Conservation (phyloP, 2,888 invertebrate genomes). For the Meliscaeva auricollis region DNA sequence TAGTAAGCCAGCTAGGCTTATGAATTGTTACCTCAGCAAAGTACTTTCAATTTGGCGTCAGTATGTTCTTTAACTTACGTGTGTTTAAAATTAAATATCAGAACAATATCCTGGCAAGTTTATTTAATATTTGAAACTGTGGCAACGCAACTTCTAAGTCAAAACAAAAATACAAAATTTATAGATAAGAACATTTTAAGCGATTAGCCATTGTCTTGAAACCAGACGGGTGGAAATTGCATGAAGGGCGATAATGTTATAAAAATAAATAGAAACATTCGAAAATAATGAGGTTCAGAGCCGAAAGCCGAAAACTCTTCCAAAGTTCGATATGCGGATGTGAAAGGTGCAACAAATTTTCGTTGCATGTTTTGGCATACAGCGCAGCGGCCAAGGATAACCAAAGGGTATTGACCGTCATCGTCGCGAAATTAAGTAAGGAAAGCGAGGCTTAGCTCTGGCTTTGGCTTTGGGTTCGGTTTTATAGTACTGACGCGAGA, state of each 20-base stretch:
- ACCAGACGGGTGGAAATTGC: not conserved
- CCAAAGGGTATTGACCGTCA: conserved; percentile 74
- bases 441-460: conserved; percentile 52
- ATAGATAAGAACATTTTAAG: conserved; percentile 15
- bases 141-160: conserved; percentile 40
- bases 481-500: conserved; percentile 20
- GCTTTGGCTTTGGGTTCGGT: conserved; percentile 6
- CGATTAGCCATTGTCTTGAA: conserved; percentile 44
- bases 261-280: conserved; percentile 23
- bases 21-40: no score
- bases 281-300: conserved; percentile 63
- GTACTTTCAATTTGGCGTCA: no score
- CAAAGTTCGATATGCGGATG: conserved; percentile 48
- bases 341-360: conserved; percentile 64
- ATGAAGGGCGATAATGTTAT: not conserved
- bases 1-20: no score
- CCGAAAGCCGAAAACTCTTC: conserved; percentile 40
- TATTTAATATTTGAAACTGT: no score
- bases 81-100: no score
- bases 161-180: conserved; percentile 24
- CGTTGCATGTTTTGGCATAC: conserved; percentile 40
- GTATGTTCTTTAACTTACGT: no score
- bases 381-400: conserved; percentile 56
- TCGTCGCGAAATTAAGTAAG: conserved; percentile 53
- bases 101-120: no score